phyloP scores from a whole-genome alignment of 2,113 vertebrate species.

The Pithys albifrons region DNA sequence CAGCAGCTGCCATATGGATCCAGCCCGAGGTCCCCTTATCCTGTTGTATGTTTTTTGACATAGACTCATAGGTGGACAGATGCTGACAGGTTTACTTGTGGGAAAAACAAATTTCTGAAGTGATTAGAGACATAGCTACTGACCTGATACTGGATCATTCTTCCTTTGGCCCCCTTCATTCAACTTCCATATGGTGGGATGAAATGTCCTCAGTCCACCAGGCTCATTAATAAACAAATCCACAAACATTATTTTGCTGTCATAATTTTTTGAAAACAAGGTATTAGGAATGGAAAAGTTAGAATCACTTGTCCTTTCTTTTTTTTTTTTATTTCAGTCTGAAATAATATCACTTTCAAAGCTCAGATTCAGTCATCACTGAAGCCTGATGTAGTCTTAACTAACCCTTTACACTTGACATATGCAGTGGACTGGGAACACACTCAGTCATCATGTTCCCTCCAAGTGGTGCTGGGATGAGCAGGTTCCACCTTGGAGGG shows the following conservation, averaged over 20 bases:
- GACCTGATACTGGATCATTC: neutral
- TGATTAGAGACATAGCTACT: neutral
- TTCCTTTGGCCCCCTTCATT: neutral
- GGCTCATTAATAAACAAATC: neutral
- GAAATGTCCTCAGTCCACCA: neutral
- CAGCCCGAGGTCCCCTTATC: neutral
- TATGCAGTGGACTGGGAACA: neutral
- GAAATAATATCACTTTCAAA: neutral
- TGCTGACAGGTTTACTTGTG: neutral
- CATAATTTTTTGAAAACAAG: neutral
- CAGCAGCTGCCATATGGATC: neutral
- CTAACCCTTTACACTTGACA: neutral
- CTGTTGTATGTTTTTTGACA: neutral
- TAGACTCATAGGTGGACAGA: neutral
- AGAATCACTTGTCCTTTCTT: fast-evolving
- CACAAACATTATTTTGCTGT: neutral
- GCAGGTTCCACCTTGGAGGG: neutral
- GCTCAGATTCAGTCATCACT: neutral
- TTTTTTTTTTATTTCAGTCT: neutral
- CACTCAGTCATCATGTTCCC: neutral
- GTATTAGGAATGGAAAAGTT: neutral
- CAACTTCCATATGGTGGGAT: neutral
- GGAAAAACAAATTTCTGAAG: neutral
- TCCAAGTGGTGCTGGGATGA: neutral
- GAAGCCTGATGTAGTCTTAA: neutral